Evolutionary conservation across 2,113 vertebrate genomes (phyloP).

Genomic region (Theristicus caerulescens): DNA sequence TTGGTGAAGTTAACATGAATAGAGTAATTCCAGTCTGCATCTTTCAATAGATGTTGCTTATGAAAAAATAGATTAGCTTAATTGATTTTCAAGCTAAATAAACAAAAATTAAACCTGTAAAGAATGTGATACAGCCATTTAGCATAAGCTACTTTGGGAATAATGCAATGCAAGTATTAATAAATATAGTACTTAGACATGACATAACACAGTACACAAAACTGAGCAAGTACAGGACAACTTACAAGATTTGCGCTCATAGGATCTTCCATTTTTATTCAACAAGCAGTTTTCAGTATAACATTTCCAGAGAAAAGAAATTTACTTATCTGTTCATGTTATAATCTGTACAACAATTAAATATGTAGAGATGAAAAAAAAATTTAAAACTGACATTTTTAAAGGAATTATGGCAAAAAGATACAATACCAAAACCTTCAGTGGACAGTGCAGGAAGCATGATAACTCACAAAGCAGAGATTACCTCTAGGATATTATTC

Average conservation of each 20-base stretch:
- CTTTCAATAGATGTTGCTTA: background rate
- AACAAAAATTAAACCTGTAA: background rate
- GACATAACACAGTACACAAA: background rate
- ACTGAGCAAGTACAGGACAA: background rate
- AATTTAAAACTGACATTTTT: background rate
- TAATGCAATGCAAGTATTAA: background rate
- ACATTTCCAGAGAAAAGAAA: background rate
- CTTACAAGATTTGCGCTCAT: background rate
- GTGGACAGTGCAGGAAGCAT: background rate
- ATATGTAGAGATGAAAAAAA: background rate
- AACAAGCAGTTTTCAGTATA: background rate
- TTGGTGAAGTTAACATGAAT: background rate
- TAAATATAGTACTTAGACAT: background rate
- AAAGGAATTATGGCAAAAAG: background rate
- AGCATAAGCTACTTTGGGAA: background rate
- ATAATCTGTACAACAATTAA: background rate
- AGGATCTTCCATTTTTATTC: background rate
- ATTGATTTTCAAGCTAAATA: background rate
- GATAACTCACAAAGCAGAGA: background rate
- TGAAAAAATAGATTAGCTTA: background rate
- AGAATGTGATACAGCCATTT: background rate
- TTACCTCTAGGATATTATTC: conserved; percentile 20
- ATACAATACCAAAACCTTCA: background rate
- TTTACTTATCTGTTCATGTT: background rate
- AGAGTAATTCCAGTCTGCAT: background rate